Evolutionary conservation across 2,888 invertebrate genomes (phyloP).

Genomic region (Myathropa florea): DNA sequence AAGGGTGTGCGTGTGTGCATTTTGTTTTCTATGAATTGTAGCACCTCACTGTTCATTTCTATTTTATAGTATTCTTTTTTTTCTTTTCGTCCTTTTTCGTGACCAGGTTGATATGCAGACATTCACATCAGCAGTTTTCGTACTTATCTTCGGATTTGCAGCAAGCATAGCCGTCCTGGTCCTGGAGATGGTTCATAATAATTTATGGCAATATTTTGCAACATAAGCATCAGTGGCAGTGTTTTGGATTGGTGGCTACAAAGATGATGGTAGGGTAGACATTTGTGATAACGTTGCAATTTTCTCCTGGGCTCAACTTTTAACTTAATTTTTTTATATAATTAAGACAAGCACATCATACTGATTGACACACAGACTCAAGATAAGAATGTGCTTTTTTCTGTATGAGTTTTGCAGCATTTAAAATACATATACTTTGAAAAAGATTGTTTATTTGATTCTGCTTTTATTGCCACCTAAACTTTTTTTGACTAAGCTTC

Average conservation of each 20-base stretch:
- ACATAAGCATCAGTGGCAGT: constrained; percentile 60
- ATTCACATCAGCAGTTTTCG: constrained; percentile 83
- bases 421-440: too few relatives aligned
- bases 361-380: neutral
- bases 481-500: too few relatives aligned
- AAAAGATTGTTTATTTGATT: too few relatives aligned
- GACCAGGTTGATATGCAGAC: constrained; percentile 83
- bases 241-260: constrained; percentile 57
- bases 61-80: constrained; percentile 44
- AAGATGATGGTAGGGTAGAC: constrained; percentile 24
- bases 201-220: constrained; percentile 73
- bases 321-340: neutral
- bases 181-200: constrained; percentile 76
- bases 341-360: neutral
- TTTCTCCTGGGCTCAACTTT: constrained; percentile 46
- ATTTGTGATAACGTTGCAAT: constrained; percentile 62
- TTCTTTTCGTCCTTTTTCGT: constrained; percentile 73
- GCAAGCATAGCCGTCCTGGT: constrained; percentile 76
- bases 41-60: constrained; percentile 63
- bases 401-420: too few relatives aligned
- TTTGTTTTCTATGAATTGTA: constrained; percentile 63
- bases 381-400: neutral
- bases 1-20: constrained; percentile 38
- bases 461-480: too few relatives aligned
- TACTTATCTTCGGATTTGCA: constrained; percentile 82